Percentiles rank a stretch among this genome's conserved stretches.
phyloP scores from a whole-genome alignment of 2,888 invertebrate genomes.

The Aphodius granarius region DNA sequence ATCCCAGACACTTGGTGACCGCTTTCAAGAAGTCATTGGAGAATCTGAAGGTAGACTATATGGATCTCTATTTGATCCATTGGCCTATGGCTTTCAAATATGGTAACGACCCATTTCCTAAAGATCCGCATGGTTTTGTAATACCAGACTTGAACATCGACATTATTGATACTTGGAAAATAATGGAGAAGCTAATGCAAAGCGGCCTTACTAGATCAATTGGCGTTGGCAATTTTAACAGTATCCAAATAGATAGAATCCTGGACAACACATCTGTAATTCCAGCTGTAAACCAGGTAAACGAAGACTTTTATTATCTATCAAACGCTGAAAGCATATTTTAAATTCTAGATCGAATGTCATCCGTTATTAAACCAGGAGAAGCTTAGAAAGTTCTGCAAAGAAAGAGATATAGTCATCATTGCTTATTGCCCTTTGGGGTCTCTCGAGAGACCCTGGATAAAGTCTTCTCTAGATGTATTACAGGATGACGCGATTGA shows the following conservation, averaged over 20 bases:
- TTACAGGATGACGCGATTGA: slow-evolving; percentile 64
- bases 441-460: slow-evolving; percentile 72
- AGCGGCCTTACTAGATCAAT: slow-evolving; percentile 67
- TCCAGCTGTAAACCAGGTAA: slow-evolving; percentile 65
- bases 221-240: slow-evolving; percentile 78
- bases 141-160: slow-evolving; percentile 57
- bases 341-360: slow-evolving; percentile 67
- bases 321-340: too few species aligned
- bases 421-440: slow-evolving; percentile 82
- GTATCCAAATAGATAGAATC: slow-evolving; percentile 66
- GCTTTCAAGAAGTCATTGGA: slow-evolving; percentile 52
- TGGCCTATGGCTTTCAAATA: slow-evolving; percentile 50
- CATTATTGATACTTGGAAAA: slow-evolving; percentile 69
- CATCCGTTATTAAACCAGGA: slow-evolving; percentile 69
- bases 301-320: too few species aligned
- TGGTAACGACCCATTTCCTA: slow-evolving; percentile 15
- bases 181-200: slow-evolving; percentile 66
- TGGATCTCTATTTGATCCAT: slow-evolving; percentile 61
- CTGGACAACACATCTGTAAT: slow-evolving; percentile 60
- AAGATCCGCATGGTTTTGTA: slow-evolving; percentile 17
- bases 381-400: slow-evolving; percentile 68
- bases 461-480: slow-evolving; percentile 63
- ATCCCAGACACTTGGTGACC: slow-evolving; percentile 59
- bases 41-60: slow-evolving; percentile 57
- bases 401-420: slow-evolving; percentile 62